Evolutionary conservation across 2,797 vertebrate species (phyloP), one percentile per base, ranked within the genome.

Genomic region (Karalla daura): DNA sequence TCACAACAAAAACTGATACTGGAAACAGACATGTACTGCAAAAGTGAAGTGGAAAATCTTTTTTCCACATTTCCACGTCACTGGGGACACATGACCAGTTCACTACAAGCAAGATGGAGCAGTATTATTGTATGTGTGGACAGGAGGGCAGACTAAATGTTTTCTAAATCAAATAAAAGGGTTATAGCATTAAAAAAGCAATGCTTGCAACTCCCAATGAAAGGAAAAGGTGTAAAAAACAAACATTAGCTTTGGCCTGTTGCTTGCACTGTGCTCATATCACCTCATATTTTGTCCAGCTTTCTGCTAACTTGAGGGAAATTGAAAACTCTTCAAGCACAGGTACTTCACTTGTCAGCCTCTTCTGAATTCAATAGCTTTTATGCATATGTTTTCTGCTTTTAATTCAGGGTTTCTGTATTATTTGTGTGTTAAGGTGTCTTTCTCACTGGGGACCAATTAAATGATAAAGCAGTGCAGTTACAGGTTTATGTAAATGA

Each of bases 401-500:
- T 87, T 86, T 83, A 78, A 80, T 81, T 74, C 60, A 33, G 47
- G 41, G 52, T 71, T 86, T 83, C 70, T 84, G 70, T 82, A 85
- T 85, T 90, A 83, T 91, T 92, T 90, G 79, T 79, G 89, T 86
- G 88, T 91, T 84, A 78, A 84, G 86, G 89, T 91, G 90, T 85
- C 85, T 81, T 62, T 83, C 84, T 86, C 85, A 80, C 87, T 24
- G 28, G 88, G 87, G 89, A 88, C 87, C 90, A 92, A 90, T 92
- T 92, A 91, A 91, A 91, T 90, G 91, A 91, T 92, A 92, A 90
- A 90, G 85, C 84, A 63, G 73, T 65, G 79, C 86, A 71, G 87
- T 88, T 90, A 88, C 84, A 88, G 89, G 88, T 91, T 92, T 90
- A 92, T 91, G 90, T 88, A 90, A 92, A 92, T 92, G 56, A 62